Percentiles rank a stretch among this genome's conserved stretches.
Evolutionary conservation across 2,888 invertebrate species (phyloP).

Genomic region (Ctena decussata): DNA sequence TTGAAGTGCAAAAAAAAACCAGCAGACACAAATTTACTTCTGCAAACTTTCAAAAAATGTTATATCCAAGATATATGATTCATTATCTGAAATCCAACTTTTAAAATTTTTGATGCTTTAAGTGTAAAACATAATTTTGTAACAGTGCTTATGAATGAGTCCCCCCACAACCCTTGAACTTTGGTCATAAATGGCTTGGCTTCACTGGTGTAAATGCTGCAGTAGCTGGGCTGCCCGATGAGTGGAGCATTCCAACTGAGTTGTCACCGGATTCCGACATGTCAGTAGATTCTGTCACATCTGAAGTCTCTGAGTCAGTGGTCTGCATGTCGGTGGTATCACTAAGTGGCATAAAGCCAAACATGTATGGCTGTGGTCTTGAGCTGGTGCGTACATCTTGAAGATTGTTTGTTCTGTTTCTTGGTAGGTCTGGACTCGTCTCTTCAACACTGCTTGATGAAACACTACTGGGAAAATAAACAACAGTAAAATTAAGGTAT

Average conservation of each 20-base stretch:
- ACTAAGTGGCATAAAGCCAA: constrained; percentile 76
- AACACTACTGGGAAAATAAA: constrained; percentile 58
- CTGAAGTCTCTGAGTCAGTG: constrained; percentile 81
- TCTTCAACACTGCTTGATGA: constrained; percentile 74
- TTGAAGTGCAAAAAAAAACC: too few species aligned
- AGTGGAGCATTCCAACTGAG: constrained; percentile 39
- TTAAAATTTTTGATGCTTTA: too few species aligned
- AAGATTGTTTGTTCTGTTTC: constrained; percentile 56
- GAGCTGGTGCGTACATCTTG: constrained; percentile 49
- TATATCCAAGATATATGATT: too few species aligned
- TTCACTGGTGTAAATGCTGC: constrained; percentile 53
- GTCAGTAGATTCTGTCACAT: constrained; percentile 78
- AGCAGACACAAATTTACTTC: too few species aligned
- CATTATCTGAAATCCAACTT: too few species aligned
- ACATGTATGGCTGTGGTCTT: constrained; percentile 69
- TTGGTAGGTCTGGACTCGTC: constrained; percentile 74
- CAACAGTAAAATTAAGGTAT: too few species aligned
- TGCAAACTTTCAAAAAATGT: too few species aligned
- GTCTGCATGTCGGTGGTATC: constrained; percentile 80
- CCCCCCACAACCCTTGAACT: neutral
- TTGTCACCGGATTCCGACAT: constrained; percentile 72
- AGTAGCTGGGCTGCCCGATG: constrained; percentile 19
- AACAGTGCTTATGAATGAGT: neutral
- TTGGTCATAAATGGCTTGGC: constrained; percentile 58
- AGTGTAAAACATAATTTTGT: neutral